Evolutionary conservation across 1,140 invertebrate genomes (phyloP).

Genomic region (Drosophila ficusphila): DNA sequence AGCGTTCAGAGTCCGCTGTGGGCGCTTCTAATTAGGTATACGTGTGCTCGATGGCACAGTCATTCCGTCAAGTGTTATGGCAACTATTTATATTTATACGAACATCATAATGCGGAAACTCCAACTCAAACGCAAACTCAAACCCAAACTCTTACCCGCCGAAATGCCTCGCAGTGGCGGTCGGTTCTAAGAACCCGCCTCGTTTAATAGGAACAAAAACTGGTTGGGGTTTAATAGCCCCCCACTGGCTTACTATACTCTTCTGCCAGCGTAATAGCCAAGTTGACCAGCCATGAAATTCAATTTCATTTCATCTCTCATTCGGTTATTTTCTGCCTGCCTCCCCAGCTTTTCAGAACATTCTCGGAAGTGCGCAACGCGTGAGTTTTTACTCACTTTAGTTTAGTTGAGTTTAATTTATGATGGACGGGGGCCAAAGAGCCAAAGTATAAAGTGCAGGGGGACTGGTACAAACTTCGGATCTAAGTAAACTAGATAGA

Average conservation of each 20-base stretch:
- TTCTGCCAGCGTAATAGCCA: slow-evolving; percentile 52
- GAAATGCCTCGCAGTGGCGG: slow-evolving; percentile 32
- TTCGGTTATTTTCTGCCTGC: slow-evolving; percentile 17
- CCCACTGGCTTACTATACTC: slow-evolving; percentile 28
- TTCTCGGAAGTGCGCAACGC: slow-evolving; percentile 54
- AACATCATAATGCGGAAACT: slow-evolving; percentile 60
- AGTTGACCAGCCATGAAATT: slow-evolving; percentile 67
- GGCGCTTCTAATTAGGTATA: slow-evolving; percentile 52
- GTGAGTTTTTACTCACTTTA: slow-evolving; percentile 5
- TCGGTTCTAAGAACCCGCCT: slow-evolving; percentile 68
- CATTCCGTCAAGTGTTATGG: slow-evolving; percentile 52
- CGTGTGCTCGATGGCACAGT: slow-evolving; percentile 16
- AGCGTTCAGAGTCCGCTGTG: slow-evolving; percentile 35
- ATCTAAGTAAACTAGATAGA: not conserved
- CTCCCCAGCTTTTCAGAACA: slow-evolving; percentile 38
- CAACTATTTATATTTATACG: slow-evolving; percentile 57
- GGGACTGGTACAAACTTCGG: not conserved
- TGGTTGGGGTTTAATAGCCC: slow-evolving; percentile 67
- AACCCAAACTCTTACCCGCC: no score
- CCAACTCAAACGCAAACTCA: no score
- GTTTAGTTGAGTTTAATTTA: slow-evolving; percentile 15
- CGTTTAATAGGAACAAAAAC: slow-evolving; percentile 62
- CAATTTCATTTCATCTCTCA: slow-evolving; percentile 67
- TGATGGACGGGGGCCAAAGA: slow-evolving; percentile 21
- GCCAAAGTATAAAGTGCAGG: slow-evolving; percentile 58